Evolutionary conservation across 2,797 vertebrate genomes (phyloP).

Genomic region (Chromobotia macracanthus): DNA sequence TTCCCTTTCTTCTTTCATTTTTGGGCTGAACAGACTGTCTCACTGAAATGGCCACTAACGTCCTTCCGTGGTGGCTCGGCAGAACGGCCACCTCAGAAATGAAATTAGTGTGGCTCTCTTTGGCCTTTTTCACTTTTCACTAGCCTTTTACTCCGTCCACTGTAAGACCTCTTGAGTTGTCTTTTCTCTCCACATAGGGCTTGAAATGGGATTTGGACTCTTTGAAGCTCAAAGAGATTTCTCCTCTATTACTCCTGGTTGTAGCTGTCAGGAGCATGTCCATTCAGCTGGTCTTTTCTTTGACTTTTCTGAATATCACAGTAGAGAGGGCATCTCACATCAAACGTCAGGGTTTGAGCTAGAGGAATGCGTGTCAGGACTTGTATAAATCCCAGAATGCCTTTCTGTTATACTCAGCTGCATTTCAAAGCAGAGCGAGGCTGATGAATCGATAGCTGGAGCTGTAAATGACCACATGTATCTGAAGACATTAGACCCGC

Average conservation of each 20-base stretch:
- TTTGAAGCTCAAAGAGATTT: not conserved
- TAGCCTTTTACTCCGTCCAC: conserved; percentile 85
- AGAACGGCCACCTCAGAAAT: conserved; percentile 59
- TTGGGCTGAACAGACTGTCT: conserved; percentile 88
- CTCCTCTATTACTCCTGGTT: conserved; percentile 65
- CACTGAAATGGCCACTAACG: conserved; percentile 93
- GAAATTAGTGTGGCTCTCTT: conserved; percentile 82
- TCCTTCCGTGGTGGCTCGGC: conserved; percentile 71
- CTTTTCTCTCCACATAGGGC: conserved; percentile 79
- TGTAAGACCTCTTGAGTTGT: conserved; percentile 77
- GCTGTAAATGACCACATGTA: conserved; percentile 50
- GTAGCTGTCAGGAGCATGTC: conserved; percentile 79
- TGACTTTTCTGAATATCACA: conserved; percentile 46
- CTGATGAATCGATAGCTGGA: conserved; percentile 51
- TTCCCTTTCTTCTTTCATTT: conserved; percentile 83
- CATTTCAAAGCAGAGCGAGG: conserved; percentile 52
- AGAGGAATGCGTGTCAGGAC: conserved; percentile 38
- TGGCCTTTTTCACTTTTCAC: conserved; percentile 80
- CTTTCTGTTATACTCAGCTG: conserved; percentile 50
- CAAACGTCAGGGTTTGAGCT: conserved; percentile 40
- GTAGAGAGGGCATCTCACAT: conserved; percentile 41
- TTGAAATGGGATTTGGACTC: conserved; percentile 77
- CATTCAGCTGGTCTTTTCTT: conserved; percentile 74
- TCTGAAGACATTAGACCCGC: conserved; percentile 46
- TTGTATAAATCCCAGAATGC: conserved; percentile 45